phyloP scores from a whole-genome alignment of 1,140 invertebrate species.

The Mamestra configurata region DNA sequence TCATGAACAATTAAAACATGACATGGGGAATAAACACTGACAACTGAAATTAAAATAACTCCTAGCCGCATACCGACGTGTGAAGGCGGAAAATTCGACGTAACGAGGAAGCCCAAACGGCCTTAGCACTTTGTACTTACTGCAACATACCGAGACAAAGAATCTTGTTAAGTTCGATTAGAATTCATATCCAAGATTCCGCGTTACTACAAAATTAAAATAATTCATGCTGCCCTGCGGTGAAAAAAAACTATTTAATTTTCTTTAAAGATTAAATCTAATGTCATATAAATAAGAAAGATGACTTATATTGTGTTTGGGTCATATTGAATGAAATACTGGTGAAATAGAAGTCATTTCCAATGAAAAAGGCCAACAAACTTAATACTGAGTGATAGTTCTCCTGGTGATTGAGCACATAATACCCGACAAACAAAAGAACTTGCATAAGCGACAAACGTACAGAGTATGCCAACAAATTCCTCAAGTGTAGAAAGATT shows the following conservation, averaged over 20 bases:
- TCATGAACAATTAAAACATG: conserved; percentile 27
- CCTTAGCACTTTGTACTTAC: conserved; percentile 44
- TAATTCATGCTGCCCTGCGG: background rate
- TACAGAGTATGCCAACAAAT: background rate
- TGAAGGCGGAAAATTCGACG: conserved; percentile 47
- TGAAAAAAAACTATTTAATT: conserved; percentile 6
- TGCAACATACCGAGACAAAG: conserved; percentile 36
- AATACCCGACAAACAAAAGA: no score
- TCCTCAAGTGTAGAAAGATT: background rate
- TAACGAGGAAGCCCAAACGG: conserved; percentile 56
- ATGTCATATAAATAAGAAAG: background rate
- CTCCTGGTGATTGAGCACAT: background rate
- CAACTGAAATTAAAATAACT: conserved; percentile 44
- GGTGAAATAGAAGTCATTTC: background rate
- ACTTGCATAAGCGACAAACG: no score
- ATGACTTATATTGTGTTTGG: background rate
- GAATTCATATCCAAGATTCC: conserved; percentile 44
- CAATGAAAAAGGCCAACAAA: background rate
- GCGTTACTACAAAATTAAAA: conserved; percentile 45
- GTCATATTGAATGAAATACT: background rate
- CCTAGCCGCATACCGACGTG: conserved; percentile 6
- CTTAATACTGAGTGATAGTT: background rate
- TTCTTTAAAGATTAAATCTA: background rate
- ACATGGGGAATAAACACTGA: conserved; percentile 23
- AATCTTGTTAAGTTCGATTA: conserved; percentile 33